Evolutionary conservation across 2,113 vertebrate genomes (phyloP).

Genomic region (Micromys minutus): DNA sequence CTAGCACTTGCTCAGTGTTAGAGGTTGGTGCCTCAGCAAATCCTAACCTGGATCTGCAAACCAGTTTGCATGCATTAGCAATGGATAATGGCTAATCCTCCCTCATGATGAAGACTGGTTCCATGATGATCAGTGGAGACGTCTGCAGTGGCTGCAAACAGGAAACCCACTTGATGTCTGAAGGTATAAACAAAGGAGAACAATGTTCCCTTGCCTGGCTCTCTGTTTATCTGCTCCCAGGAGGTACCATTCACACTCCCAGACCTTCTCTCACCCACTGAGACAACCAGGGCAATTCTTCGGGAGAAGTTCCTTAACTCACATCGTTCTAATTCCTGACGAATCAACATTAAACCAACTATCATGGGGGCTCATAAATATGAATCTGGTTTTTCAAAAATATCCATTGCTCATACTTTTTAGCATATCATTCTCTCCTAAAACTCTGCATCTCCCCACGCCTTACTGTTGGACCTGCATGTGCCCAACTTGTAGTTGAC

Average conservation of each 20-base stretch:
- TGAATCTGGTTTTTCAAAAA: background rate
- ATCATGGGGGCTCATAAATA: background rate
- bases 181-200: background rate
- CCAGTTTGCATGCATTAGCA: no score
- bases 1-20: background rate
- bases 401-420: background rate
- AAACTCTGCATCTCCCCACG: background rate
- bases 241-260: rapidly evolving
- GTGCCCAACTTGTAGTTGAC: background rate
- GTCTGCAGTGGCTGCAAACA: background rate
- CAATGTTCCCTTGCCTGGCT: background rate
- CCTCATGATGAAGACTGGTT: background rate
- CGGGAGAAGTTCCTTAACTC: background rate
- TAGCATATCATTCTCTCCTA: background rate
- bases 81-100: background rate
- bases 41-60: background rate
- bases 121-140: no score
- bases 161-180: background rate
- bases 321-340: background rate
- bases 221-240: background rate
- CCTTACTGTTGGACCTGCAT: rapidly evolving
- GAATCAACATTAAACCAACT: background rate
- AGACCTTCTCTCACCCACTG: background rate
- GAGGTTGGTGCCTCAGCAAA: no score
- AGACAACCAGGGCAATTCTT: background rate